Base-by-base conservation (phyloP, 2,797 vertebrate genomes). In the Microhierax caerulescens region DNA sequence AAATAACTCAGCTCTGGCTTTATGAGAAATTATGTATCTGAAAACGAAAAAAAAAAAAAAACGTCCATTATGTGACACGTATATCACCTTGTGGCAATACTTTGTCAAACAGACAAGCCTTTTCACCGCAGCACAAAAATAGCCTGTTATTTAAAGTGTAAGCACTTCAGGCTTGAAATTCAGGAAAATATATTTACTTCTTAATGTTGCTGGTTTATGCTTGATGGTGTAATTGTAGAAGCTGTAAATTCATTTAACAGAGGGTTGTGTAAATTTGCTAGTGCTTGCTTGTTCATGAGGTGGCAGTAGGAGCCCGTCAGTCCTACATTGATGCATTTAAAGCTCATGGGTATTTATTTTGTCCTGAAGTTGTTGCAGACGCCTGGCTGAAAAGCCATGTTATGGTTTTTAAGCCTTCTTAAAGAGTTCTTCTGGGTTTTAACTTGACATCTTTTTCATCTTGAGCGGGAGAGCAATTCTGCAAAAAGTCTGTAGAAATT, bases 271-370 rank as follows among this genome's bases (percentile, higher is more conserved):
- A 43, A 22, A 60, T 22, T 36, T 30, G 45, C 7, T 65, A 51
- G 61, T 51, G 88, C 36, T 54, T 82, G 4, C 8, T 9, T 21
- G 1, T 5, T 93, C 98, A 86, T 97, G 95, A 98, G 98, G 77
- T 97, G 98, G 98, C 98, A 96, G 60, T 88, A 67, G 73, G n/a
- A 89, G 65, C 19, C 82, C 27, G 51, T 39, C 91, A 88, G 90
- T 56, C 8, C 3, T 17, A 10, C 2, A 13, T 9, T 45, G 64
- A 56, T 1, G 16, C 4, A 6, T 32, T 3, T 5, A 20, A 39
- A 86, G 5, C 5, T 13, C 22, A 9, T n/a, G 2, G 2, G 24
- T 12, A 18, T 76, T 79, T 72, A 43, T n/a, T n/a, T n/a, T n/a
- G 45, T 48, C 6, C 13, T 7, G 0, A 0, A 27, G 13, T 0